phyloP scores from a whole-genome alignment of 2,888 invertebrate genomes.

The Limnephilus lunatus region DNA sequence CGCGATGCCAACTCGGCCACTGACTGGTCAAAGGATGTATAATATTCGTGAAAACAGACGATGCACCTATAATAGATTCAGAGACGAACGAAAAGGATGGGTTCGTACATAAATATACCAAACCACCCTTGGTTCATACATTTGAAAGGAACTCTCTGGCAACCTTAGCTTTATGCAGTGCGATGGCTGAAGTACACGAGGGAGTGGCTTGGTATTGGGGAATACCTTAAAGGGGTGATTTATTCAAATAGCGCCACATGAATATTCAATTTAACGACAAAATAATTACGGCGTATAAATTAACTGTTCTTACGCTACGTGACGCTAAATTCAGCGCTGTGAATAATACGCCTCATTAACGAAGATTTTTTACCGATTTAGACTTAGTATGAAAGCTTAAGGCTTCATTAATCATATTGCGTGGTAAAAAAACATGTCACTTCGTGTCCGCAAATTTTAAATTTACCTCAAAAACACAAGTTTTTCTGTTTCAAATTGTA shows the following conservation, averaged over 20 bases:
- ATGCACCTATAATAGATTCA: neutral
- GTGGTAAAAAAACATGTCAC: neutral
- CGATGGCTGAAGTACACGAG: neutral
- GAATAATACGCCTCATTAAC: neutral
- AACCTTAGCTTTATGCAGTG: neutral
- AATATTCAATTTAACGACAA: constrained; percentile 66
- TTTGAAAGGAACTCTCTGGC: neutral
- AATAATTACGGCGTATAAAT: constrained; percentile 66
- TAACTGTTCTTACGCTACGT: constrained; percentile 57
- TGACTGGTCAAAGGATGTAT: neutral
- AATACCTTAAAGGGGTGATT: constrained; percentile 56
- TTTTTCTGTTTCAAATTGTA: neutral
- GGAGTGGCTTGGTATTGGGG: constrained; percentile 14
- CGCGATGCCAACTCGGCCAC: too few relatives aligned
- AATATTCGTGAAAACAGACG: neutral
- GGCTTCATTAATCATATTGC: constrained; percentile 2
- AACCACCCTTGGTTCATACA: neutral
- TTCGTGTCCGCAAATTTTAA: neutral
- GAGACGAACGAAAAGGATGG: neutral
- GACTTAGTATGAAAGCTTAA: neutral
- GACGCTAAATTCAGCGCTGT: constrained; percentile 40
- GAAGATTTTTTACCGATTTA: neutral
- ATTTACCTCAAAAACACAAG: neutral
- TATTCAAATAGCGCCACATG: constrained; percentile 64
- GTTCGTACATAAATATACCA: too few relatives aligned